Conservation (phyloP, 2,113 vertebrate species). For the Cettia cetti region DNA sequence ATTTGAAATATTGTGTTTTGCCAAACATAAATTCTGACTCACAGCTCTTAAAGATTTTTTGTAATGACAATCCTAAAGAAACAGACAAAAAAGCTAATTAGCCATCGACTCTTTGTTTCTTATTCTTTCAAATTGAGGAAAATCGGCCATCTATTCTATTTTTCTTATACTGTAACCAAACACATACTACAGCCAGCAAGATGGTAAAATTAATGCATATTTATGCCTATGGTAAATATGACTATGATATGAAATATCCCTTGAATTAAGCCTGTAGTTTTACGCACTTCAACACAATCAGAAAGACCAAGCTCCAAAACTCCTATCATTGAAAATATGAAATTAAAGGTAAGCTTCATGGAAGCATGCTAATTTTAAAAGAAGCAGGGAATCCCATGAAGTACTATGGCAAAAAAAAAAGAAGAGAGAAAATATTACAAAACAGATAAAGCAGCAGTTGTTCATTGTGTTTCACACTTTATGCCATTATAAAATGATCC, state of each 20-base stretch:
- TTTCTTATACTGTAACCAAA: neutral
- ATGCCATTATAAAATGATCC: neutral
- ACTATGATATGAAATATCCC: neutral
- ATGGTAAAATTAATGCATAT: neutral
- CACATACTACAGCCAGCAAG: neutral
- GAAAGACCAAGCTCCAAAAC: neutral
- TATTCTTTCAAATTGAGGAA: neutral
- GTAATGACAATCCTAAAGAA: neutral
- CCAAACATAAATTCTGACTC: neutral
- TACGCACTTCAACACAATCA: neutral
- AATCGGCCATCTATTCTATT: neutral
- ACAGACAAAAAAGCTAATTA: neutral
- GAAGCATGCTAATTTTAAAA: slow-evolving; percentile 29
- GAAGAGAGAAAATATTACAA: slow-evolving; percentile 38
- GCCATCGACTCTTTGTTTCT: neutral
- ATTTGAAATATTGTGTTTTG: neutral
- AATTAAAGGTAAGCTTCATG: slow-evolving; percentile 29
- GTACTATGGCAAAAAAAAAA: neutral
- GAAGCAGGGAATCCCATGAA: slow-evolving; percentile 22
- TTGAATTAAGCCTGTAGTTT: neutral
- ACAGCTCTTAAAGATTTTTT: neutral
- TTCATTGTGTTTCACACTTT: neutral
- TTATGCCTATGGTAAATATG: slow-evolving; percentile 25
- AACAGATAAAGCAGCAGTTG: neutral
- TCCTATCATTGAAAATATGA: neutral